Evolutionary conservation across 2,113 vertebrate genomes (phyloP), one percentile per base, ranked within the genome.

Genomic region (Bubo bubo): DNA sequence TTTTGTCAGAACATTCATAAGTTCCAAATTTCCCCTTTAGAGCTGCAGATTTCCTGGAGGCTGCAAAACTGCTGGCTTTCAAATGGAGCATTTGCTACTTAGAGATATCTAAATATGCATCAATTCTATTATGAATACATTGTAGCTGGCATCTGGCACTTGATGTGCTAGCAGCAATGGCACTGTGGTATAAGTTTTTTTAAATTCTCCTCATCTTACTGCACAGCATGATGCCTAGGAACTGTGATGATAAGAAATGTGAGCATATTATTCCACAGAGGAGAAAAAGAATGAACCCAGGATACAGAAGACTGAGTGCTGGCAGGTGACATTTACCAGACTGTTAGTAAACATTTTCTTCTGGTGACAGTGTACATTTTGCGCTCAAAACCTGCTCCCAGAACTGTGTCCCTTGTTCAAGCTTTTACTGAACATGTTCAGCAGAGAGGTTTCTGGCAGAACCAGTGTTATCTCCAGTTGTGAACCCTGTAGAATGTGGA

Each of bases 81-180:
- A 95, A 97, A 87, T 41, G 79, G 53, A 87, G 74, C 52, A 73
- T 82, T 96, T 92, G 66, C 68, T 95, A 59, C 95, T 95, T 95
- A 84, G 9, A 96, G 95, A 92, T 94, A 82, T 92, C 83, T 96
- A 95, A 95, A 97, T 96, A 95, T 91, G 35, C 87, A 96, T 95
- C 88, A 87, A 60, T 72, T 91, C 58, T 94, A 83, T 95, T 96
- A 95, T 79, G 83, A 98, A 97, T 93, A 82, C 67, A 86, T 83
- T 74, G 62, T 79, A 89, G 56, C 76, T 91, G 70, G 70, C 75
- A 97, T 93, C 88, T 96, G 94, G 83, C 56, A 84, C 76, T 95
- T 88, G 73, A 90, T 93, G 64, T 95, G 52, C 92, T 86, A 93
- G 89, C 66, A 95, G 71, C 47, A 52, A 43, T 75, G 11, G 19